phyloP scores from a whole-genome alignment of 2,113 vertebrate species.

The Climacteris rufus region DNA sequence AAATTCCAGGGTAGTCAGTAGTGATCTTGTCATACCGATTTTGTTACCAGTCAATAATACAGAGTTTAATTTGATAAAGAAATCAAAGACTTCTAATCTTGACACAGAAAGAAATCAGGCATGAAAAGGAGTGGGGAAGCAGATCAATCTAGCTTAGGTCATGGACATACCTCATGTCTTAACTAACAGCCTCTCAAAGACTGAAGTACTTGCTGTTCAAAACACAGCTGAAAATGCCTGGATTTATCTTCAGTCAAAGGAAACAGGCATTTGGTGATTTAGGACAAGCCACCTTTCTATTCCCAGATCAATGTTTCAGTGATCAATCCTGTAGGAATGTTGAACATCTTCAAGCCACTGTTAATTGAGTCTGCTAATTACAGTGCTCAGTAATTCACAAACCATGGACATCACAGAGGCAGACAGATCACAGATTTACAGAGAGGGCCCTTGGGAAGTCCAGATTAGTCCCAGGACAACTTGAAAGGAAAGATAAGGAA shows the following conservation, averaged over 20 bases:
- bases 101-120: background rate
- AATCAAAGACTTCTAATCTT: background rate
- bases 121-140: background rate
- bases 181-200: background rate
- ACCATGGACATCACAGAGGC: background rate
- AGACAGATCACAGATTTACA: background rate
- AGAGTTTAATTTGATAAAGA: background rate
- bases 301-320: background rate
- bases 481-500: constrained; percentile 58
- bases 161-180: background rate
- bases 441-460: background rate
- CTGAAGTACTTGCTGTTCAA: background rate
- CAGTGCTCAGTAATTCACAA: background rate
- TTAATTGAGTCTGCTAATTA: background rate
- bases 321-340: background rate
- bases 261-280: background rate
- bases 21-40: background rate
- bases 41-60: background rate
- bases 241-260: background rate
- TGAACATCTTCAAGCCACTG: background rate
- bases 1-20: background rate
- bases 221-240: background rate
- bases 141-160: background rate
- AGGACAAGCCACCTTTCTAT: background rate
- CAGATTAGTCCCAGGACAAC: background rate